Percentiles rank a stretch among this genome's conserved stretches.
These are phyloP conservation scores for Calliopsis andreniformis DNA, from an alignment of 1,140 invertebrate genomes.

Conservation along the genomic window DNA sequence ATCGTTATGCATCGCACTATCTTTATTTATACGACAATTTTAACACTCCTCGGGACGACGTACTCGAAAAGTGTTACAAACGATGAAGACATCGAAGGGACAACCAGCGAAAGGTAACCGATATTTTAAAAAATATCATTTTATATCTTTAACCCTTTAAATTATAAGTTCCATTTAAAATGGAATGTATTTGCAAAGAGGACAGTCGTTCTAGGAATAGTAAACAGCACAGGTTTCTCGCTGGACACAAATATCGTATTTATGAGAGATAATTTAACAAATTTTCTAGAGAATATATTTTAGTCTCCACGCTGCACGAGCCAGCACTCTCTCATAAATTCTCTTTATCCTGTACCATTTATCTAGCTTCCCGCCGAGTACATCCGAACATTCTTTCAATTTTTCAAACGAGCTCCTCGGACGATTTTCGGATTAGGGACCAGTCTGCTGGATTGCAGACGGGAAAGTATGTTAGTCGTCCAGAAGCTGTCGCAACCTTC, in stretches of 20 bases:
- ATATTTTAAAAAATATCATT: too few species aligned
- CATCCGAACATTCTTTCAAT: conserved; percentile 48
- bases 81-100: neutral
- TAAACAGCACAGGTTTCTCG: neutral
- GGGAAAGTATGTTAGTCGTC: conserved; percentile 51
- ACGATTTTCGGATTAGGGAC: conserved; percentile 34
- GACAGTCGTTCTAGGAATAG: too few species aligned
- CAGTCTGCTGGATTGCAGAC: conserved; percentile 3
- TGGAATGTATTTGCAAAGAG: too few species aligned
- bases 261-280: conserved; percentile 42
- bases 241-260: conserved; percentile 11
- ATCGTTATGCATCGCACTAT: conserved; percentile 9
- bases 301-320: neutral
- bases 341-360: conserved; percentile 43
- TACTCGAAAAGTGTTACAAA: conserved; percentile 4
- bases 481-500: conserved; percentile 27
- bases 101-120: conserved; percentile 8
- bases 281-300: conserved; percentile 16
- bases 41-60: neutral
- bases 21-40: neutral
- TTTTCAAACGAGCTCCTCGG: conserved; percentile 37
- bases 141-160: too few species aligned
- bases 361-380: conserved; percentile 46
- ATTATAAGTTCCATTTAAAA: too few species aligned
- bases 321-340: conserved; percentile 35